Base-by-base conservation (phyloP, 30 jellyfish, hydroid and myxozoan genomes). In the Aurelia coerulea region DNA sequence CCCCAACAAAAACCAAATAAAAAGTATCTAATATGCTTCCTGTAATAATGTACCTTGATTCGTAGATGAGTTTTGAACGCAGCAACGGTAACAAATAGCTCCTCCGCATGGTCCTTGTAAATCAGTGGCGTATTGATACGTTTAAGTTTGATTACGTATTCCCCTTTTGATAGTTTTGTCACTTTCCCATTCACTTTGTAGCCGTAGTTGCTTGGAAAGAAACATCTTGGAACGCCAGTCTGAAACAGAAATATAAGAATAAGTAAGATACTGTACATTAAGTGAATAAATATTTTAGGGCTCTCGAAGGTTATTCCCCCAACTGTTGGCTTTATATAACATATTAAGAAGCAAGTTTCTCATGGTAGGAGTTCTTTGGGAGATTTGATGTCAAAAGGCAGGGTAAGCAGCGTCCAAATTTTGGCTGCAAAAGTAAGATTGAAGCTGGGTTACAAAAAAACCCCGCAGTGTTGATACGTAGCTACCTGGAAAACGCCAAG, bases 151-250 rank as follows among this genome's bases (percentile, higher is more conserved):
- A 86, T 46, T 33, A 46, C 60, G 68, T 76, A 68, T 17, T 84
- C 70, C 2, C 77, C 87, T 41, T 58, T 65, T 49, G 52, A 11
- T 13, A 5, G 6, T 33, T 29, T 19, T 51, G 62, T 67, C 11
- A 66, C 41, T 37, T 72, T 35, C 17, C 68, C 64, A 29, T 54
- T 41, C 1, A 68, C 95, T 7, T 76, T 76, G 86, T 86, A 86
- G 50, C 95, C 95, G 59, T 86, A 86, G 33, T 29, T 65, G 37
- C 73, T 41, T 31, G 95, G 95, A 62, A 70, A 86, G 74, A 76
- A 86, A 73, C 95, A 86, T 31, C 39, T 76, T 10, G 95, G 90
- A 35, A 74, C 95, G 60, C 85, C 90, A 51, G 31, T 34, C 95
- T 86, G 56, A 46, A 37, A 35, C 18, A 31, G 51, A 51, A 62